These are phyloP conservation scores for Drosophila kurseongensis DNA, from an alignment of 1,140 invertebrate species.

Conservation along the genomic window DNA sequence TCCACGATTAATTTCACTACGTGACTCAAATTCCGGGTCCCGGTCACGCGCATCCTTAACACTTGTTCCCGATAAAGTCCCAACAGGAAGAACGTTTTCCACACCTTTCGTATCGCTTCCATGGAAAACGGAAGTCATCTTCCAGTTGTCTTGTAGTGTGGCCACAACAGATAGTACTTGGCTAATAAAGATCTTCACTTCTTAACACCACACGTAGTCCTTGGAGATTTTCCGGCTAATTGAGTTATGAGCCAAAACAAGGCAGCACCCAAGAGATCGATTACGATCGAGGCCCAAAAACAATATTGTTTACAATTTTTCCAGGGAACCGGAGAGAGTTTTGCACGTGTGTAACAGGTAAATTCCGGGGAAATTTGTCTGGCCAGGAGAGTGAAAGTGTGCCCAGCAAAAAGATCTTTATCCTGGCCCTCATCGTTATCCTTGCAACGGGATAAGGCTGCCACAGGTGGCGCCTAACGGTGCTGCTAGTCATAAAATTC, in stretches of 20 bases:
- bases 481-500: slow-evolving; percentile 7
- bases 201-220: slow-evolving; percentile 43
- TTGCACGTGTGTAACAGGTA: slow-evolving; percentile 59
- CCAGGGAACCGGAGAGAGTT: slow-evolving; percentile 44
- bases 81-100: slow-evolving; percentile 60
- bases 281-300: slow-evolving; percentile 56
- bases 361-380: slow-evolving; percentile 44
- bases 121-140: slow-evolving; percentile 67
- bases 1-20: slow-evolving; percentile 11
- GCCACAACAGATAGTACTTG: slow-evolving; percentile 26
- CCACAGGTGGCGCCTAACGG: slow-evolving; percentile 49
- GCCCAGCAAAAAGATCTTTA: slow-evolving; percentile 37
- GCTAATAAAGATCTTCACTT: slow-evolving; percentile 58
- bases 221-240: slow-evolving; percentile 56
- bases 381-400: slow-evolving; percentile 62
- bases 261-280: slow-evolving; percentile 56
- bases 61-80: slow-evolving; percentile 55
- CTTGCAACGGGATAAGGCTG: slow-evolving; percentile 19
- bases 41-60: slow-evolving; percentile 75
- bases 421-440: slow-evolving; percentile 19
- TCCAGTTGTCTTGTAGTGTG: slow-evolving; percentile 14
- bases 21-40: slow-evolving; percentile 39
- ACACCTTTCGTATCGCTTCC: slow-evolving; percentile 58
- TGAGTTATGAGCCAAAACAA: slow-evolving; percentile 79
- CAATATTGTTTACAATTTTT: slow-evolving; percentile 56